Evolutionary conservation across 1,140 invertebrate species (phyloP).

Genomic region (Akabosia matsudoensis): DNA sequence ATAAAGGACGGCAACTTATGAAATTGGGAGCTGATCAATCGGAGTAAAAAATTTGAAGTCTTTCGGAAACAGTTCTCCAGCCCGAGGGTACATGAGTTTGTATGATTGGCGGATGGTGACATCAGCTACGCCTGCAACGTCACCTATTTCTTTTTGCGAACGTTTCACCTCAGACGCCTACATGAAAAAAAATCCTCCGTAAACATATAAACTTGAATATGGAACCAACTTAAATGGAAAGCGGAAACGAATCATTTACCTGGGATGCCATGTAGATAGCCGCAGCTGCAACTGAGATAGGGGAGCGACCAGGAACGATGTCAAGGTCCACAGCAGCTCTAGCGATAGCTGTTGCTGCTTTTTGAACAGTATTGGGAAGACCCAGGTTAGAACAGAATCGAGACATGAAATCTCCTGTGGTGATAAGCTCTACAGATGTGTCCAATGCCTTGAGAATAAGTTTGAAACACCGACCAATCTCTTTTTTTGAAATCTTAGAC

Average conservation of each 20-base stretch:
- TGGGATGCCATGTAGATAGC: conserved; percentile 99
- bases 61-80: conserved; percentile 85
- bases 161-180: conserved; percentile 91
- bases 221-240: background rate
- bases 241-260: conserved; percentile 53
- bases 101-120: conserved; percentile 98
- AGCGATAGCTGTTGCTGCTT: conserved; percentile 94
- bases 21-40: conserved; percentile 87
- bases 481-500: conserved; percentile 98
- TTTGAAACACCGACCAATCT: conserved; percentile 96
- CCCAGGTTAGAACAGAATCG: conserved; percentile 81
- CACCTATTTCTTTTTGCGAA: conserved; percentile 96
- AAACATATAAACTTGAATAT: background rate
- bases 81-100: conserved; percentile 94
- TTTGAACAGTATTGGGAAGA: conserved; percentile 87
- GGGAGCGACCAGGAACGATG: conserved; percentile 96
- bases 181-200: conserved; percentile 47
- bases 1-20: conserved; percentile 63
- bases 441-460: conserved; percentile 86
- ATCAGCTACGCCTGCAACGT: conserved; percentile 97
- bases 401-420: conserved; percentile 97
- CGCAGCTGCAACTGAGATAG: conserved; percentile 97
- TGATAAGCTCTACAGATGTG: conserved; percentile 96
- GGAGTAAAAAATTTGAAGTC: conserved; percentile 95
- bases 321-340: conserved; percentile 94